A percentile compares a stretch with the other conserved stretches of the same genome.
These are phyloP conservation scores for Dolichallabes microphthalmus DNA, from an alignment of 2,113 vertebrate genomes.

Conservation along the genomic window DNA sequence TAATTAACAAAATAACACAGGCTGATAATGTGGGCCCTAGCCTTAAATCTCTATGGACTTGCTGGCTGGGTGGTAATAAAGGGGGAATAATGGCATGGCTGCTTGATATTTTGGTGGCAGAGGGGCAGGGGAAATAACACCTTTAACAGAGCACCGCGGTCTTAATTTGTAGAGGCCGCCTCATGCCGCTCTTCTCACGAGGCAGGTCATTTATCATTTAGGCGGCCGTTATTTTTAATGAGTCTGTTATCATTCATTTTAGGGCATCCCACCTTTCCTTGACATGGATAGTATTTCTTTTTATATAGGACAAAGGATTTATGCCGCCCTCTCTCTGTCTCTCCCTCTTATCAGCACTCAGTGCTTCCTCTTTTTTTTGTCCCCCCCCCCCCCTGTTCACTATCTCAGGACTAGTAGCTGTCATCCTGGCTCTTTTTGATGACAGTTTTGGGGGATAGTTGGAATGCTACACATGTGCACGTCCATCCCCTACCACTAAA, in stretches of 20 bases:
- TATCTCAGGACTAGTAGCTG: conserved; percentile 61
- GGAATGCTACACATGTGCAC: conserved; percentile 20
- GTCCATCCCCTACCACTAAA: conserved; percentile 19
- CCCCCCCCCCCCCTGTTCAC: conserved; percentile 39
- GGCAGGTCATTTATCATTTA: conserved; percentile 75
- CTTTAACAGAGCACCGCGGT: conserved; percentile 63
- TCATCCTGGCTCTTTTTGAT: conserved; percentile 56
- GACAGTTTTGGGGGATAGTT: conserved; percentile 56
- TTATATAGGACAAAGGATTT: conserved; percentile 82
- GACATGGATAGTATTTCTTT: conserved; percentile 81
- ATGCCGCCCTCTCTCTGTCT: conserved; percentile 67
- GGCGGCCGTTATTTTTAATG: conserved; percentile 81
- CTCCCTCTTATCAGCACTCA: conserved; percentile 44
- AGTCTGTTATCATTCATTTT: conserved; percentile 84
- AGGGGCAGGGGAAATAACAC: conserved; percentile 58
- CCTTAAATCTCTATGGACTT: conserved; percentile 45
- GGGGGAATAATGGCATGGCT: conserved; percentile 48
- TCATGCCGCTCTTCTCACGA: conserved; percentile 70
- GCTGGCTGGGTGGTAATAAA: conserved; percentile 47
- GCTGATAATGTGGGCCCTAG: conserved; percentile 47
- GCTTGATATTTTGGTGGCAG: conserved; percentile 61
- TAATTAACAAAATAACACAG: conserved; percentile 58
- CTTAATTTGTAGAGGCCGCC: conserved; percentile 74
- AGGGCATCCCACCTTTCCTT: conserved; percentile 80
- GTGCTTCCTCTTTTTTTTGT: conserved; percentile 29